Evolutionary conservation across 2,888 invertebrate species (phyloP).

Genomic region (Dasysyrphus albostriatus): DNA sequence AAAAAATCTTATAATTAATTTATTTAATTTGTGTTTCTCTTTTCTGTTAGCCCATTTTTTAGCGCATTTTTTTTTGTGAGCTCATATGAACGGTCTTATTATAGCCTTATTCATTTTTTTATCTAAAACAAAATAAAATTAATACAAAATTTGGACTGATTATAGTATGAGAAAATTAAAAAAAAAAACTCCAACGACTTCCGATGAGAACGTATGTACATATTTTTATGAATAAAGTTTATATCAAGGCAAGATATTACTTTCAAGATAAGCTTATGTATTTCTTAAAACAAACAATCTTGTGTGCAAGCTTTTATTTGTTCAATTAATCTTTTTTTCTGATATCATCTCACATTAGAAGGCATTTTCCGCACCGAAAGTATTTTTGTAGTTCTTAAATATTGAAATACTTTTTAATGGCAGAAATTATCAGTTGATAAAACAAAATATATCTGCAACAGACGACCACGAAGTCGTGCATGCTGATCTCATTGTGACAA

Average conservation of each 20-base stretch:
- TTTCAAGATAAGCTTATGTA: not conserved
- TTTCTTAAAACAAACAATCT: not conserved
- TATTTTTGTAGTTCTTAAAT: not conserved
- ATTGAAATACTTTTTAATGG: not conserved
- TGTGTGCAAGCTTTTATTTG: not conserved
- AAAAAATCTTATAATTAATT: too few species aligned
- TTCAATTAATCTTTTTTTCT: conserved; percentile 1
- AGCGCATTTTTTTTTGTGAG: too few species aligned
- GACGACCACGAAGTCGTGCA: not conserved
- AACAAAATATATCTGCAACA: not conserved
- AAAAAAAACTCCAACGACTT: too few species aligned
- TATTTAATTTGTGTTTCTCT: too few species aligned
- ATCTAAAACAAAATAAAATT: too few species aligned
- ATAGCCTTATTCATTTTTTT: too few species aligned
- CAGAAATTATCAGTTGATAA: conserved; percentile 16
- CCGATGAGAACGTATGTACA: not conserved
- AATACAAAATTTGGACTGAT: too few species aligned
- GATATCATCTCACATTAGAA: conserved; percentile 5
- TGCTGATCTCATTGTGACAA: conserved; percentile 4
- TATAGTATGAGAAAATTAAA: too few species aligned
- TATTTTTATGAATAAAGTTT: not conserved
- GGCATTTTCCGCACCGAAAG: not conserved
- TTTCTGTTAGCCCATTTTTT: too few species aligned
- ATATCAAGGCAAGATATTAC: not conserved
- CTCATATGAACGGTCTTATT: too few species aligned